These are phyloP conservation scores for Pseudomugil tenellus DNA, from an alignment of 2,797 vertebrate species.

Conservation along the genomic window DNA sequence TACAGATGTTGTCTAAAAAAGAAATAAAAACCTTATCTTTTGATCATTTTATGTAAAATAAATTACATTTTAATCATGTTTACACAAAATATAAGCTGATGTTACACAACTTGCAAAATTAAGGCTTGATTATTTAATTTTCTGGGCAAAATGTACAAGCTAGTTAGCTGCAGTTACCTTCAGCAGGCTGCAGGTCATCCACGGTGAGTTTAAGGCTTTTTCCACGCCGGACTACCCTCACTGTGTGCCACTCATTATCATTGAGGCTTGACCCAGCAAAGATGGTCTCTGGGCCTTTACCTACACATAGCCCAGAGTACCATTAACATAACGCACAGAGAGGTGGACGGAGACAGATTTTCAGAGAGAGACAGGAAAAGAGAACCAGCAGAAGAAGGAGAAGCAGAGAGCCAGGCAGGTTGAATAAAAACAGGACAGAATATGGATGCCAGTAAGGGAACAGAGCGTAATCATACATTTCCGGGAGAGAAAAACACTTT, in stretches of 20 bases:
- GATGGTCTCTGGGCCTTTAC: conserved; percentile 99
- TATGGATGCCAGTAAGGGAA: conserved; percentile 49
- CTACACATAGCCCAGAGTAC: conserved; percentile 87
- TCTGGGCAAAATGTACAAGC: background rate
- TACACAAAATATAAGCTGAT: conserved; percentile 5
- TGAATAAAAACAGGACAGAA: conserved; percentile 52
- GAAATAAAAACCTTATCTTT: conserved; percentile 36
- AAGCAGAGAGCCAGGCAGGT: conserved; percentile 54
- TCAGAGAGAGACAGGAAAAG: conserved; percentile 52
- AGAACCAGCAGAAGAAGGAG: conserved; percentile 31
- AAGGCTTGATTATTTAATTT: conserved; percentile 5
- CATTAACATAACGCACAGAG: conserved; percentile 72
- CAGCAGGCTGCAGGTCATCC: conserved; percentile 96
- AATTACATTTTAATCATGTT: background rate
- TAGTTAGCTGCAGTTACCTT: conserved; percentile 85
- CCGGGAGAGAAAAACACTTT: conserved; percentile 58
- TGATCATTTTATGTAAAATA: conserved; percentile 5
- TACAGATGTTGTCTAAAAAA: conserved; percentile 43
- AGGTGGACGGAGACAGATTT: conserved; percentile 56
- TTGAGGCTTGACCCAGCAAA: conserved; percentile 99
- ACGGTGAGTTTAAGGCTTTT: conserved; percentile 96
- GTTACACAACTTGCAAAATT: conserved; percentile 7
- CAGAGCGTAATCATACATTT: conserved; percentile 56
- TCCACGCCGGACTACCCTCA: conserved; percentile 96
- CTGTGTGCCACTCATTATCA: conserved; percentile 99